Base-by-base conservation (phyloP, 2,888 invertebrate genomes). In the Ormyrus labotus region DNA sequence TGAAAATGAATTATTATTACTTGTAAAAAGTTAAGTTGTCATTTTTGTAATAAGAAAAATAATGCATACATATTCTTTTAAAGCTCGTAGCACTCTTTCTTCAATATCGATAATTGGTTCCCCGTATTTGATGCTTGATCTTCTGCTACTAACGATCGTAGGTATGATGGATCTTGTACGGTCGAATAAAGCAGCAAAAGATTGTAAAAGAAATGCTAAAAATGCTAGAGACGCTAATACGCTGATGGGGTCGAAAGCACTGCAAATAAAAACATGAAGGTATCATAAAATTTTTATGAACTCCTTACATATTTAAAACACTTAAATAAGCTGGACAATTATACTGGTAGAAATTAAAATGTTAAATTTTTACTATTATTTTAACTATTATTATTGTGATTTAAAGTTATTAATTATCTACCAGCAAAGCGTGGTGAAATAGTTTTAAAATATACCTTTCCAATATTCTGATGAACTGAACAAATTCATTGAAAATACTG, bases 161-260 rank as follows among this genome's bases (percentile, higher is more conserved):
- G 89, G 88, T 78, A 89, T 80, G 50, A 89, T 87, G 0, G 90
- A 89, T 83, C 89, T 85, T 47, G 89, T 89, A 77, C 88, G 87
- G 84, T 90, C 89, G 69, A 88, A 90, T 19, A 90, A 82, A 8
- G 89, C 86, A 11, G 88, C 87, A 53, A 91, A 87, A 0, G 90
- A 90, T 84, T 91, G 91, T n/a, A 91, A 77, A n/a, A 91, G 79
- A 83, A 91, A 91, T 48, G 91, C 90, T 69, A 91, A 83, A 81
- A 91, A 91, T n/a, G 91, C 90, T 19, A 91, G 83, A 6, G 90
- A 91, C 51, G 91, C 90, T 53, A 91, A 83, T 47, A 91, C 85
- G 71, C 89, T 90, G 69, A 91, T 87, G n/a, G 91, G 90, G 83
- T 91, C 91, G 76, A 91, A 89, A 53, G 89, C 86, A 68, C 90